Evolutionary conservation across 2,113 vertebrate species (phyloP).

Genomic region (Bothrops jararaca): DNA sequence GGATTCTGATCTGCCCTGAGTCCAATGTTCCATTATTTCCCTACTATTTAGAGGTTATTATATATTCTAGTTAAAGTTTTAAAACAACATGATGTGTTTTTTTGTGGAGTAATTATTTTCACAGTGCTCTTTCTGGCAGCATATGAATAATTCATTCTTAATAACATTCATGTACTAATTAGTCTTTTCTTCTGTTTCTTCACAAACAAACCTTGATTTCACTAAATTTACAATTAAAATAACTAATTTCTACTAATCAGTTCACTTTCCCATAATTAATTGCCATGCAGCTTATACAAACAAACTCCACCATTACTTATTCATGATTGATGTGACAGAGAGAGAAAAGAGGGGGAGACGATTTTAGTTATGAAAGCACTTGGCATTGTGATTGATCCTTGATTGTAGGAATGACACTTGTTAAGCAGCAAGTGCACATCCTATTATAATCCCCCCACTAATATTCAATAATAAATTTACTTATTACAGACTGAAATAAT

Average conservation of each 20-base stretch:
- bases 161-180: constrained; percentile 32
- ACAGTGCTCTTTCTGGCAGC: not conserved
- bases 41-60: not conserved
- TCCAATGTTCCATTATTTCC: not conserved
- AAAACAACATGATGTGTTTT: constrained; percentile 14
- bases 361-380: constrained; percentile 5
- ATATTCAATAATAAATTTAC: not conserved
- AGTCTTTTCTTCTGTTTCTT: not conserved
- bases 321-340: constrained; percentile 16
- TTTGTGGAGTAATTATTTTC: not conserved
- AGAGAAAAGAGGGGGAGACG: not conserved
- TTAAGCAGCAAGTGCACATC: constrained; percentile 10
- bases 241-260: constrained; percentile 4
- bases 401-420: constrained; percentile 18
- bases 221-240: constrained; percentile 23
- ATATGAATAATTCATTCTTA: constrained; percentile 22
- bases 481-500: not conserved
- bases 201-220: not conserved
- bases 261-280: constrained; percentile 24
- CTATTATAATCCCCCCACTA: not conserved
- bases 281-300: constrained; percentile 11
- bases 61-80: constrained; percentile 7
- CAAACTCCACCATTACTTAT: constrained; percentile 5
- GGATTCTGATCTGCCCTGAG: not conserved
- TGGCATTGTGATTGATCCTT: constrained; percentile 15